Base-by-base conservation (phyloP, 2,797 vertebrate genomes). In the Jordanella pulchra region DNA sequence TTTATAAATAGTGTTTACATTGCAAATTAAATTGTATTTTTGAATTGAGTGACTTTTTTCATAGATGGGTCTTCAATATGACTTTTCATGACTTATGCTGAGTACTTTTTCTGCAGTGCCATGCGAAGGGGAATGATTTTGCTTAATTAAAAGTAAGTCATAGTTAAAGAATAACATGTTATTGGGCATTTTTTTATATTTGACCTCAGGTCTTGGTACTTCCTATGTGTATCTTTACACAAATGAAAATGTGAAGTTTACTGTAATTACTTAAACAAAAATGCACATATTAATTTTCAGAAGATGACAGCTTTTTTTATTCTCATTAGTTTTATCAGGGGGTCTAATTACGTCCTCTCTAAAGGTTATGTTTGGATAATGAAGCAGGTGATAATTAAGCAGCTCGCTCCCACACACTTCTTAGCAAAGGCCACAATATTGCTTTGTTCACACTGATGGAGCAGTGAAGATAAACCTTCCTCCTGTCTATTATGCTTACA, bases 1-100 rank as follows among this genome's bases (percentile, higher is more conserved):
- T 76, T 92, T 85, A 90, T 93, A 92, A 92, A 93, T 92, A 90
- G 82, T 81, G 79, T 85, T 84, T 84, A 88, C 89, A 90, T 86
- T 86, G 79, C 75, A 67, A 69, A 77, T 75, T 82, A 82, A 39
- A 39, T 39, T 39, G 35, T 7, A 39, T 39, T 39, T 76, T 79
- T 77, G 78, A n/a, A n/a, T n/a, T n/a, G n/a, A n/a, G n/a, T n/a
- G n/a, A n/a, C n/a, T n/a, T n/a, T n/a, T n/a, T n/a, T n/a, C n/a
- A n/a, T n/a, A n/a, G n/a, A n/a, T n/a, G n/a, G n/a, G n/a, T n/a
- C n/a, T n/a, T n/a, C 50, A 53, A 5, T 53, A 53, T 84, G 82
- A 86, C 75, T 77, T 77, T 69, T 68, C 4, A 53, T 23, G 10
- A 25, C 53, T 55, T 10, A 54, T 25, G 7, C 48, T 65, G 72